Base-by-base conservation (phyloP, 2,797 vertebrate species). In the Ctenosaura bakeri region DNA sequence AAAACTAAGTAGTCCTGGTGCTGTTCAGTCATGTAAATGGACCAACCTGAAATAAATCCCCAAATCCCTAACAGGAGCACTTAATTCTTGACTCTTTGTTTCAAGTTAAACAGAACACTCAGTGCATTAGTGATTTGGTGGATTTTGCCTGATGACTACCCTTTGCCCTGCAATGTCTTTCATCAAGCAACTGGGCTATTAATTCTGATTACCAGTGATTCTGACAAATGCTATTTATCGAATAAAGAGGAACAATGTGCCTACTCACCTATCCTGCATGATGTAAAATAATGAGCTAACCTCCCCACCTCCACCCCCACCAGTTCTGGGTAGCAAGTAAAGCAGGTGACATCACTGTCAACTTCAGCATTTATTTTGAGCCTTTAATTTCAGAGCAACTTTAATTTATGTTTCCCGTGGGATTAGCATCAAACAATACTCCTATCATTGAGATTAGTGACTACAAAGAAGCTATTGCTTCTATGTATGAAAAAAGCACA, bases 141-240 rank as follows among this genome's bases (percentile, higher is more conserved):
- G 24, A 7, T 91, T 76, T 32, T 84, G 89, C 89, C 6, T 85
- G 54, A 20, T 14, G 38, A 79, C 62, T 2, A 52, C 35, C 20
- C 46, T 89, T 69, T n/a, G 81, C 69, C 52, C 14, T 35, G 12
- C 89, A 26, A 78, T 82, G 38, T 42, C 83, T 85, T 91, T 84
- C 84, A 54, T 50, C 74, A 32, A 81, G 69, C 26, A 78, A 2
- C 59, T 87, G 64, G 59, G 73, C 1, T 64, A 3, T 3, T 85
- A 54, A 91, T 86, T 80, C 20, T n/a, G 87, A 42, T 78, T 92
- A 56, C 82, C 91, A 88, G 86, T 81, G 83, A 91, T 92, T 90
- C 89, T 83, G 91, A 10, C 5, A 86, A 92, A 84, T 77, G 14
- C 3, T 16, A 1, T 71, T 87, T 84, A 22, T 0, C 0, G 35